These are phyloP conservation scores for Telenomus remus DNA, from an alignment of 1,140 invertebrate species.

Conservation along the genomic window DNA sequence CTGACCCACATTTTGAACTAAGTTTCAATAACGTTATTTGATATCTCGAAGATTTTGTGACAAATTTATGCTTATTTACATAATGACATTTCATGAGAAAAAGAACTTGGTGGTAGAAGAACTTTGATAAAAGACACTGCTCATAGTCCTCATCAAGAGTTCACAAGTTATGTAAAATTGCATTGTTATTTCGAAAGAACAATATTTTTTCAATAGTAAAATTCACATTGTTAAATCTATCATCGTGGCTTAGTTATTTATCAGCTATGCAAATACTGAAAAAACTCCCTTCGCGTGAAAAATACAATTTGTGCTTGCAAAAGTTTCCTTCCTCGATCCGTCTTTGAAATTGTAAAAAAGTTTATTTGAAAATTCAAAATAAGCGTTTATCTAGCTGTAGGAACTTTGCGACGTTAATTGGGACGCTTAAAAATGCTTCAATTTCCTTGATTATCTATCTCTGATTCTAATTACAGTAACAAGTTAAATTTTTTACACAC, in stretches of 20 bases:
- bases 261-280: too few species aligned
- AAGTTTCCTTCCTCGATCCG: neutral
- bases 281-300: too few species aligned
- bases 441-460: neutral
- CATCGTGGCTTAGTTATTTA: too few species aligned
- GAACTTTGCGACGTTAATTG: conserved; percentile 14
- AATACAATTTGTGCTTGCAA: too few species aligned
- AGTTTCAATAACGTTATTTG: conserved; percentile 13
- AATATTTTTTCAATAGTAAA: too few species aligned
- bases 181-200: too few species aligned
- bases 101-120: conserved; percentile 16
- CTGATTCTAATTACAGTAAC: too few species aligned
- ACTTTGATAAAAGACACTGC: neutral
- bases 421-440: conserved; percentile 4
- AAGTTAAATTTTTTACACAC: too few species aligned
- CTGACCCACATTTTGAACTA: conserved; percentile 19
- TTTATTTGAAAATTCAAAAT: neutral
- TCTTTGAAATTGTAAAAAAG: conserved; percentile 14
- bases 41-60: conserved; percentile 8
- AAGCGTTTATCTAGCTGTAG: conserved; percentile 11
- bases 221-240: too few species aligned
- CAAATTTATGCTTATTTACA: conserved; percentile 15
- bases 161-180: too few species aligned
- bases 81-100: conserved; percentile 32
- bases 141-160: too few species aligned